These are phyloP conservation scores for Pheucticus melanocephalus DNA, from an alignment of 2,113 vertebrate genomes.

Conservation along the genomic window DNA sequence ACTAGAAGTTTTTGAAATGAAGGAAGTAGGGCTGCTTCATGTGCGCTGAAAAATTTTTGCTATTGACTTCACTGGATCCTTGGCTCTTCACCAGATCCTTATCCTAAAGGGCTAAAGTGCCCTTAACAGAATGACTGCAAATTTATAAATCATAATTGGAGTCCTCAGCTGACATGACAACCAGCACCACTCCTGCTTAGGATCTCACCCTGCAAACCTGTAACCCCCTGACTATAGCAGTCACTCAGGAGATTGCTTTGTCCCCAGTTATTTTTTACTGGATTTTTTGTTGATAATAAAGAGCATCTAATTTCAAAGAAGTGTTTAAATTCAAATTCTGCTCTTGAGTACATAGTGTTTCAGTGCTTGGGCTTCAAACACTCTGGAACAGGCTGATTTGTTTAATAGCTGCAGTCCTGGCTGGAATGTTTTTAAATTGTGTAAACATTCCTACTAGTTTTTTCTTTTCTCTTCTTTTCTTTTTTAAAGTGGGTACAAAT, in stretches of 20 bases:
- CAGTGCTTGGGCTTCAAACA: background rate
- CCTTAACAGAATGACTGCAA: background rate
- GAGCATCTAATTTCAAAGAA: background rate
- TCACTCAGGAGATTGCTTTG: background rate
- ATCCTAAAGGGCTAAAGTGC: background rate
- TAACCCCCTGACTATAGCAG: background rate
- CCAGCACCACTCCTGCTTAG: background rate
- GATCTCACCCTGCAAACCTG: background rate
- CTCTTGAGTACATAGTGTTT: background rate
- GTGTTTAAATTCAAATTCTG: background rate
- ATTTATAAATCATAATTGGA: background rate
- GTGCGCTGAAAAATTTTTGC: background rate
- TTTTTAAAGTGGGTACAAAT: background rate
- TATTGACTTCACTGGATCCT: background rate
- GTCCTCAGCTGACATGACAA: background rate
- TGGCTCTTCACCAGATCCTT: background rate
- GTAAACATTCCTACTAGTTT: slow-evolving; percentile 20
- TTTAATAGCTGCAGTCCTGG: background rate
- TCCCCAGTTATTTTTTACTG: background rate
- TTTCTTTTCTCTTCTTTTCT: background rate
- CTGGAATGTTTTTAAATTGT: slow-evolving; percentile 8
- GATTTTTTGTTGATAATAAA: background rate
- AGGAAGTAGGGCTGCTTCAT: background rate
- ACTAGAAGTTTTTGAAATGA: background rate
- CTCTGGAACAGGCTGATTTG: background rate